Evolutionary conservation across 2,797 vertebrate species (phyloP).

Genomic region (Acanthis flammea): DNA sequence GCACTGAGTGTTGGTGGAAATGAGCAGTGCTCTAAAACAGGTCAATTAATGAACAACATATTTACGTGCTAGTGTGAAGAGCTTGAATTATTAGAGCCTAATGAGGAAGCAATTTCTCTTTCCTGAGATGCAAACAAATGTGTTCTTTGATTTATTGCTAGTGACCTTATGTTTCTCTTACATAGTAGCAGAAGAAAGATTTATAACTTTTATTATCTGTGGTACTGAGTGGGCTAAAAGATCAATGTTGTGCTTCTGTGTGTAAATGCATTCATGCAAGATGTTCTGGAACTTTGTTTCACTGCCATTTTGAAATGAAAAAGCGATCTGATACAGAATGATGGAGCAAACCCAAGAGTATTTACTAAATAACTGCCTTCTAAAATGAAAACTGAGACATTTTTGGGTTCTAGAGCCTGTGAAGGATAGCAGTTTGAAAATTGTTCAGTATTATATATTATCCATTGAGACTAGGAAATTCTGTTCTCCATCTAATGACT

Average conservation of each 20-base stretch:
- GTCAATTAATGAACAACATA: not conserved
- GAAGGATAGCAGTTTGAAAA: not conserved
- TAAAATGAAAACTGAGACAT: not conserved
- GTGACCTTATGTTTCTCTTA: not conserved
- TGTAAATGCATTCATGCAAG: not conserved
- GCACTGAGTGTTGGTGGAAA: not conserved
- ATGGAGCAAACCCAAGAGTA: not conserved
- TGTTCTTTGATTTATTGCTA: not conserved
- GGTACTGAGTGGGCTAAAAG: not conserved
- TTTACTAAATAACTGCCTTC: not conserved
- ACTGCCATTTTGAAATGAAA: not conserved
- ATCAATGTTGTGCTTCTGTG: not conserved
- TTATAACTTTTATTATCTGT: not conserved
- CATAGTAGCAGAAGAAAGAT: not conserved
- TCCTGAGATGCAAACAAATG: not conserved
- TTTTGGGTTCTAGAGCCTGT: not conserved
- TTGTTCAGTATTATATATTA: not conserved
- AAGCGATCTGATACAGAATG: not conserved
- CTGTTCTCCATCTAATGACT: not conserved
- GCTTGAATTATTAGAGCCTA: conserved; percentile 1
- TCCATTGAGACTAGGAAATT: not conserved
- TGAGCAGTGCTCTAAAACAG: not conserved
- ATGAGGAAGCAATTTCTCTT: conserved; percentile 29
- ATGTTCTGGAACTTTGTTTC: not conserved
- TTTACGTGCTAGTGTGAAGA: not conserved